These are phyloP conservation scores for Eilema depressum DNA, from an alignment of 2,888 invertebrate species.

Conservation along the genomic window DNA sequence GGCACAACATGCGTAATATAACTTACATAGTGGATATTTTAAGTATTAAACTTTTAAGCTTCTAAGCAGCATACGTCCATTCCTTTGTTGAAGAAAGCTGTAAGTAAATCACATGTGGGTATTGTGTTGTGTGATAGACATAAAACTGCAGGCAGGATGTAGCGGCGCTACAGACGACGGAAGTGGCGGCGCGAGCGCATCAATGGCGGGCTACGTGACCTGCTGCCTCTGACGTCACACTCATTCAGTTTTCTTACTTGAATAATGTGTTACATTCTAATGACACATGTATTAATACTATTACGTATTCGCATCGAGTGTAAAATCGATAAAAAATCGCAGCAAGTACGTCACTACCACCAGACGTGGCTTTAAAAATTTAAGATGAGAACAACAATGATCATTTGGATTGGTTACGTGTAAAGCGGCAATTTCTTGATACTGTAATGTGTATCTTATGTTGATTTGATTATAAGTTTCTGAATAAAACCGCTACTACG, in stretches of 20 bases:
- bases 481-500: constrained; percentile 32
- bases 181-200: constrained; percentile 76
- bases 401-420: constrained; percentile 2
- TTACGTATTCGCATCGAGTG: constrained; percentile 7
- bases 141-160: constrained; percentile 76
- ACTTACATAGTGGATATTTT: too few relatives aligned
- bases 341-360: constrained; percentile 12
- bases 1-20: too few relatives aligned
- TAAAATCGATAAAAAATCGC: constrained; percentile 15
- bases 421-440: constrained; percentile 15
- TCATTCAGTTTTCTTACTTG: constrained; percentile 53
- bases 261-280: constrained; percentile 33
- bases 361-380: constrained; percentile 16
- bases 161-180: constrained; percentile 79
- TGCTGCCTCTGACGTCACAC: constrained; percentile 63
- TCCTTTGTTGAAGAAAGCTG: constrained; percentile 12
- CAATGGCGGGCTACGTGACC: constrained; percentile 74
- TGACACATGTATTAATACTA: constrained; percentile 11
- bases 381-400: constrained; percentile 13
- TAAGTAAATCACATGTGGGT: constrained; percentile 39
- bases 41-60: background rate
- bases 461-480: constrained; percentile 14
- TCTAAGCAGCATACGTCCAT: background rate
- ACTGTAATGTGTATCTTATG: constrained; percentile 15
- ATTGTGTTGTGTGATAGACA: constrained; percentile 48